These are phyloP conservation scores for Cordylochernes scorpioides DNA, from an alignment of 2,888 invertebrate genomes.

Conservation along the genomic window DNA sequence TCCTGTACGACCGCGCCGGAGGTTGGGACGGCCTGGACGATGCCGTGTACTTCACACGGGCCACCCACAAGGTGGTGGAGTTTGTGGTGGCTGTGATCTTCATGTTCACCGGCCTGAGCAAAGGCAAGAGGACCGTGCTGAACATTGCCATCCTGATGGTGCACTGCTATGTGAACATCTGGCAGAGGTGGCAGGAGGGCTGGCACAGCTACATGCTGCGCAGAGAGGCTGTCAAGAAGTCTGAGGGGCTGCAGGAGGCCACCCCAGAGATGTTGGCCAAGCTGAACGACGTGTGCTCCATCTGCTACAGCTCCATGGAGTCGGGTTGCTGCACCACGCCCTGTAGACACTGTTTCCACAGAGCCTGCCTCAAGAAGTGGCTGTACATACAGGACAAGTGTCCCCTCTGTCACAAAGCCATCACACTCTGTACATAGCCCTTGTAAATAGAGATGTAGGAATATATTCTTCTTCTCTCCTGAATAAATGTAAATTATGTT, in stretches of 20 bases:
- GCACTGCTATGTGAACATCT: slow-evolving; percentile 30
- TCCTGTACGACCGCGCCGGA: slow-evolving; percentile 25
- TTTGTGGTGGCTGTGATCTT: slow-evolving; percentile 28
- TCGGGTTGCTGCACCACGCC: slow-evolving; percentile 25
- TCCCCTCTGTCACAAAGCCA: slow-evolving; percentile 25
- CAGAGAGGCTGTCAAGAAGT: slow-evolving; percentile 26
- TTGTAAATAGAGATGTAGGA: no score
- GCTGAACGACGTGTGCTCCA: slow-evolving; percentile 28
- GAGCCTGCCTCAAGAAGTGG: slow-evolving; percentile 28
- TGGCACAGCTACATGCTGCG: slow-evolving; percentile 25
- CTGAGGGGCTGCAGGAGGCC: slow-evolving; percentile 24
- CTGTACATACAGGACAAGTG: slow-evolving; percentile 27
- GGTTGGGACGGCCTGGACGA: slow-evolving; percentile 28
- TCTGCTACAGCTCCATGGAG: slow-evolving; percentile 26
- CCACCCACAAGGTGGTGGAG: slow-evolving; percentile 25
- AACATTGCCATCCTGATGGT: slow-evolving; percentile 26
- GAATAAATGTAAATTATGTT: no score
- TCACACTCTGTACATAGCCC: no score
- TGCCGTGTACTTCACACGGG: slow-evolving; percentile 25
- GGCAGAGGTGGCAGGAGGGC: slow-evolving; percentile 26
- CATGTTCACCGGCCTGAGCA: slow-evolving; percentile 25
- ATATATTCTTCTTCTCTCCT: no score
- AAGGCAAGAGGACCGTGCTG: slow-evolving; percentile 25
- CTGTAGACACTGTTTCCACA: slow-evolving; percentile 28
- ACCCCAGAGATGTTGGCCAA: slow-evolving; percentile 20